Evolutionary conservation across 2,797 vertebrate species (phyloP), one percentile per base, ranked within the genome.

Genomic region (Gouania willdenowi): DNA sequence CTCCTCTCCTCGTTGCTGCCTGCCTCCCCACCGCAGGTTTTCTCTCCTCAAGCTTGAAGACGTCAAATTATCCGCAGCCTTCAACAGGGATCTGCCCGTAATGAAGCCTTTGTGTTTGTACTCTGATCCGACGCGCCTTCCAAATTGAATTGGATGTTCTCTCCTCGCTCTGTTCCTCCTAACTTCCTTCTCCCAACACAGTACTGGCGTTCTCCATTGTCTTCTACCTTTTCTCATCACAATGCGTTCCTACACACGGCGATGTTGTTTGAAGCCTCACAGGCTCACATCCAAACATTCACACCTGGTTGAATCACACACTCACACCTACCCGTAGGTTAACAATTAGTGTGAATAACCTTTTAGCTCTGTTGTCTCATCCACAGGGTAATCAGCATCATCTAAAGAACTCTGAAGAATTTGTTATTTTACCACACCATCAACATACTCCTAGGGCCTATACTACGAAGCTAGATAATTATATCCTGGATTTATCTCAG

Each of bases 21-120:
- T 17, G 9, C 22, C 14, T 10, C 46, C 7, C 21, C 22, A 11
- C 20, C 30, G 5, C 26, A 18, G 47, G 18, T 37, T 40, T 43
- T 35, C 35, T 60, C 51, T 40, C 31, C 34, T 46, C 17, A 11
- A 27, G 61, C 66, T 44, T 55, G 40, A 65, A 70, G 59, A 72
- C 26, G 10, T 45, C 53, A 72, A 80, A 83, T 83, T 78, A 75
- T 66, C 68, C 52, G 8, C 70, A 60, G 56, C 63, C 40, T 78
- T 77, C 71, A 70, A 52, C 64, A 38, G 73, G 60, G 71, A 79
- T 72, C 51, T 53, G 59, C 38, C 57, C 58, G 67, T 76, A 80
- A 82, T 80, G 77, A 83, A 82, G 62, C 66, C 70, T 80, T 85
- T 85, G 79, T 83, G 81, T 85, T 82, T 85, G 83, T 65, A 79